Percentiles rank a stretch among this genome's conserved stretches.
These are phyloP conservation scores for Centropristis striata DNA, from an alignment of 2,113 vertebrate species.

Conservation along the genomic window DNA sequence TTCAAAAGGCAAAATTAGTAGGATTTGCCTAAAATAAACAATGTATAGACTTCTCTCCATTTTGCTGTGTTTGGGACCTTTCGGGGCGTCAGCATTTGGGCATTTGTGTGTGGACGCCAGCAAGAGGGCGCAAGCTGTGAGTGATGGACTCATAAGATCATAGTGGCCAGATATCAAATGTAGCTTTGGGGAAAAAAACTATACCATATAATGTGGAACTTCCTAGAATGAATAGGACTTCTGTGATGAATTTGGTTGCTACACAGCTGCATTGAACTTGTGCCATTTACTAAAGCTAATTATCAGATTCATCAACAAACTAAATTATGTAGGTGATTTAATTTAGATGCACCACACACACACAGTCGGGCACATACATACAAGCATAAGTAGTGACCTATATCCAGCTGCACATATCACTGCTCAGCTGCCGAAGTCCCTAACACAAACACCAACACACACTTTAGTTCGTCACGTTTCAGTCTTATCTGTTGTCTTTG, in stretches of 20 bases:
- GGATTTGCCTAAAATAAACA: too few relatives aligned
- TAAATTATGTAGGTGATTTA: background rate
- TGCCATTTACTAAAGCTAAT: background rate
- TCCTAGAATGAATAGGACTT: background rate
- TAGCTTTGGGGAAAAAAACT: background rate
- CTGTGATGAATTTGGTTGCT: background rate
- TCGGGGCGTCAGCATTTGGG: too few relatives aligned
- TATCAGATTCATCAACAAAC: background rate
- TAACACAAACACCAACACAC: background rate
- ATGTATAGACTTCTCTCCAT: too few relatives aligned
- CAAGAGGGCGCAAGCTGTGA: too few relatives aligned
- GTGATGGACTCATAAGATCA: too few relatives aligned
- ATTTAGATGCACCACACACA: constrained; percentile 2
- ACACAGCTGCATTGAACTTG: background rate
- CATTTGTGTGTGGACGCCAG: too few relatives aligned
- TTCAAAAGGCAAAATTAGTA: background rate
- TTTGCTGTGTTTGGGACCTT: too few relatives aligned
- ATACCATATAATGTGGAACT: background rate
- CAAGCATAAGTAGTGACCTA: constrained; percentile 24
- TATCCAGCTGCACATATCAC: background rate
- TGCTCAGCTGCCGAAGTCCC: constrained; percentile 3
- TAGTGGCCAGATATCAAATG: too few relatives aligned
- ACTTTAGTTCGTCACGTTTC: constrained; percentile 26
- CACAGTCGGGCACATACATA: background rate
- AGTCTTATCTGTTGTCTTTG: background rate